A percentile compares a stretch with the other conserved stretches of the same genome.
These are phyloP conservation scores for Hydropsyche tenuis DNA, from an alignment of 1,140 invertebrate species.

Conservation along the genomic window DNA sequence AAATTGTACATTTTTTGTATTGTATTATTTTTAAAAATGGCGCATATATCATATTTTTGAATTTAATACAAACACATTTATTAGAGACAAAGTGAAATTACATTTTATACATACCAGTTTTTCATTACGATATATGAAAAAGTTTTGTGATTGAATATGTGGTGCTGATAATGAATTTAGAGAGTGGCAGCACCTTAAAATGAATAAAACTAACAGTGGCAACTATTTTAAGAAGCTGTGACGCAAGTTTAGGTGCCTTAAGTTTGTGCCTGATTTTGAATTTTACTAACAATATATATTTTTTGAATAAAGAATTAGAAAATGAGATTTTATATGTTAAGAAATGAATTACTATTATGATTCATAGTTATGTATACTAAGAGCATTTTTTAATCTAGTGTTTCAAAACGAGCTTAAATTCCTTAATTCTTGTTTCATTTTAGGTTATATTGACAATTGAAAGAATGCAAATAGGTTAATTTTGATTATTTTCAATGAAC, in stretches of 20 bases:
- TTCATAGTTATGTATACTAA: neutral
- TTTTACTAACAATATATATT: constrained; percentile 17
- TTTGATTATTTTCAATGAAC: neutral
- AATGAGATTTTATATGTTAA: constrained; percentile 7
- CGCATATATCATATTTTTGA: neutral
- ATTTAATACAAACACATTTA: neutral
- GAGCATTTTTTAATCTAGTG: constrained; percentile 17
- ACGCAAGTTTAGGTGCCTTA: constrained; percentile 43
- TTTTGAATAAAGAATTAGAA: constrained; percentile 3
- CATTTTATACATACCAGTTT: constrained; percentile 16
- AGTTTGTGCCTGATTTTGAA: constrained; percentile 45
- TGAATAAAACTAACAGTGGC: constrained; percentile 20
- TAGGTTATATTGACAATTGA: neutral
- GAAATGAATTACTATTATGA: constrained; percentile 4
- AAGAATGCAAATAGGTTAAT: neutral
- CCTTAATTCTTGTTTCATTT: too few relatives aligned
- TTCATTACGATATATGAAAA: neutral
- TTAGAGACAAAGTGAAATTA: constrained; percentile 15
- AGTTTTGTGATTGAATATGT: neutral
- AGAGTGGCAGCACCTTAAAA: constrained; percentile 18
- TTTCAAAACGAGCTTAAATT: neutral
- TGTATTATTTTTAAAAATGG: neutral
- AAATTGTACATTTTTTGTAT: neutral
- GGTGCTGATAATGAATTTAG: constrained; percentile 13
- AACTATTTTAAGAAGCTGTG: constrained; percentile 38